Evolutionary conservation across 2,797 vertebrate genomes (phyloP), one percentile per base, ranked within the genome.

Genomic region (Paguma larvata): DNA sequence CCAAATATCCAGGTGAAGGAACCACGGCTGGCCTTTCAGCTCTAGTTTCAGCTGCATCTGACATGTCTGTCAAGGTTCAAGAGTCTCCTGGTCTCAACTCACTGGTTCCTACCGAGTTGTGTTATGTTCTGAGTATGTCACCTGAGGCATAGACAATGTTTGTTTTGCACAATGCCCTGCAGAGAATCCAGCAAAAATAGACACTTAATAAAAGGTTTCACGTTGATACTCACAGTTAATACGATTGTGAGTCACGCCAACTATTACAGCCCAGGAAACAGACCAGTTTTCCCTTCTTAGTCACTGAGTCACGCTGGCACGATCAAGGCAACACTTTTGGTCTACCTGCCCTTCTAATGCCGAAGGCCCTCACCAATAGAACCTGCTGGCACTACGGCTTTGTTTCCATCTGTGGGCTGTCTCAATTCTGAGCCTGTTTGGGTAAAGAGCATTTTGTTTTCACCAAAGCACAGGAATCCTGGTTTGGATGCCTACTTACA

Each of bases 401-500:
- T 65, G 0, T 93, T 85, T 34, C 16, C 9, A 85, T 2, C 80
- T 63, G 38, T 1, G n/a, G 62, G 1, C 9, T 79, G 48, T 89
- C 72, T 82, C 46, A 34, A 3, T 73, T 73, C 73, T 32, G 65
- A 94, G 56, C 14, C 80, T 56, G 21, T 46, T 38, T 34, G 34
- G 48, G 14, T 65, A 27, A 68, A 59, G 11, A 10, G 48, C 51
- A 46, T 41, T 83, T 59, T 87, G 27, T 51, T 92, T 93, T 75
- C 89, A 38, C 82, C 62, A 73, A 88, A 95, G 48, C 25, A 84
- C 48, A 56, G n/a, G 44, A 2, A 44, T 51, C 46, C 18, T 41
- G 18, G n/a, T 91, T 85, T 67, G 56, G 68, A 79, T 0, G 3
- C 72, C 41, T 91, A 99, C 98, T 99, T 98, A 99, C 99, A 95